Percentiles rank a stretch among this genome's conserved stretches.
Evolutionary conservation across 1,140 invertebrate genomes (phyloP).

Genomic region (Drosophila nikananu): DNA sequence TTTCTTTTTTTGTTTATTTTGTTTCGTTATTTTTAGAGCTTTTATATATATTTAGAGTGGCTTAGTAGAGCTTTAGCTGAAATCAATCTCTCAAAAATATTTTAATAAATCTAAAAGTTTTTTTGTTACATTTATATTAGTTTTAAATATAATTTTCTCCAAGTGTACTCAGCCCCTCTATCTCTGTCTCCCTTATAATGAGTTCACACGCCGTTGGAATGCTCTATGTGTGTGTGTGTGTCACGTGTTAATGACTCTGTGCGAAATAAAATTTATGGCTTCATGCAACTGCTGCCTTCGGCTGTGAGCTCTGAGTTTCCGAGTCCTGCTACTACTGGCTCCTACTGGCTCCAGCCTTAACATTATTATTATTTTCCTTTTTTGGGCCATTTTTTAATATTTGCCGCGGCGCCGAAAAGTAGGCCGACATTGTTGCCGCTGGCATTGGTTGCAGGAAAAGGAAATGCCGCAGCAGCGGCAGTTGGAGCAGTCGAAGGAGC

Average conservation of each 20-base stretch:
- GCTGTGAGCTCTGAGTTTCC: slow-evolving; percentile 38
- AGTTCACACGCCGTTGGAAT: slow-evolving; percentile 77
- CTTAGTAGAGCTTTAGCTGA: neutral
- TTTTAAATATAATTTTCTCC: neutral
- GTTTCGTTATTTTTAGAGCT: too few species aligned
- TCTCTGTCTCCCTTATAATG: slow-evolving; percentile 68
- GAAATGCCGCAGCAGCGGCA: slow-evolving; percentile 70
- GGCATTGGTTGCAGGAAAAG: slow-evolving; percentile 77
- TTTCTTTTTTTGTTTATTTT: too few species aligned
- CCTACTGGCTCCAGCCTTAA: slow-evolving; percentile 46
- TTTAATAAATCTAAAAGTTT: neutral
- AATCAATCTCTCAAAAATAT: neutral
- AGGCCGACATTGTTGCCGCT: slow-evolving; percentile 82
- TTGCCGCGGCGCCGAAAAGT: slow-evolving; percentile 72
- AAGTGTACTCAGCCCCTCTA: neutral
- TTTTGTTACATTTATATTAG: rapidly evolving
- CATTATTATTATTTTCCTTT: slow-evolving; percentile 60
- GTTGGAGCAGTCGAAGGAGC: slow-evolving; percentile 14
- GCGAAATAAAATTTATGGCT: slow-evolving; percentile 84
- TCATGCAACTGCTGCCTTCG: slow-evolving; percentile 76
- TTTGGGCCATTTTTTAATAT: slow-evolving; percentile 76
- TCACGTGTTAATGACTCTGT: slow-evolving; percentile 84
- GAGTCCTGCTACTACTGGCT: slow-evolving; percentile 5
- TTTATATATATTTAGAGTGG: too few species aligned
- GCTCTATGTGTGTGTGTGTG: slow-evolving; percentile 54